Percentiles rank a stretch among this genome's conserved stretches.
phyloP scores from a whole-genome alignment of 2,888 invertebrate genomes.

The Odontomyia ornata region DNA sequence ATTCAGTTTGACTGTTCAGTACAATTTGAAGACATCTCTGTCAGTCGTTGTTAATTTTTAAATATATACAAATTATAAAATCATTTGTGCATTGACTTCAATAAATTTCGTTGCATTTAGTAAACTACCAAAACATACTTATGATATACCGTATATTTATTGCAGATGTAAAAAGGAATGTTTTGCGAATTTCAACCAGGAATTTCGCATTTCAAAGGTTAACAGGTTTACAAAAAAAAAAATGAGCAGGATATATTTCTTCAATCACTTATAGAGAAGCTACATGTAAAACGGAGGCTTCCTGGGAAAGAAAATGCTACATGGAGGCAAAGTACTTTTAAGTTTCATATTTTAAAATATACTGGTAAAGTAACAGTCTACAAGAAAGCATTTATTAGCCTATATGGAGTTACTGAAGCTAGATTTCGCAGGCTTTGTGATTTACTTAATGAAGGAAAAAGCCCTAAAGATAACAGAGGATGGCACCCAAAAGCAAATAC shows the following conservation, averaged over 20 bases:
- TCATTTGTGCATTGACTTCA: too few species aligned
- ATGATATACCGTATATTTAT: background rate
- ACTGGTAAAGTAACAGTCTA: conserved; percentile 23
- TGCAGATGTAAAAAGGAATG: conserved; percentile 16
- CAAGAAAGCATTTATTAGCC: conserved; percentile 28
- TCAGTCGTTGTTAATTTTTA: too few species aligned
- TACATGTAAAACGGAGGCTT: background rate
- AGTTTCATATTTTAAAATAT: conserved; percentile 18
- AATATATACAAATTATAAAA: too few species aligned
- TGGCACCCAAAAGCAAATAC: background rate
- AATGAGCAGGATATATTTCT: conserved; percentile 24
- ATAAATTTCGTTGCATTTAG: too few species aligned
- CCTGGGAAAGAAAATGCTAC: conserved; percentile 4
- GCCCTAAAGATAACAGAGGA: background rate
- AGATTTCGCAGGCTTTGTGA: conserved; percentile 18
- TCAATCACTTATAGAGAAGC: conserved; percentile 14
- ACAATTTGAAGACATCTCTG: too few species aligned
- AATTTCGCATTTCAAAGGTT: conserved; percentile 11
- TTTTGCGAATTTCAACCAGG: conserved; percentile 29
- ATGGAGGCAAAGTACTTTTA: conserved; percentile 16
- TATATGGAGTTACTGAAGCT: conserved; percentile 19
- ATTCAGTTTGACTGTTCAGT: too few species aligned
- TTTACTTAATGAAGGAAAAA: conserved; percentile 3
- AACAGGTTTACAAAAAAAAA: conserved; percentile 17
- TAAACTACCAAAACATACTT: too few species aligned